phyloP scores from a whole-genome alignment of 2,113 vertebrate species.

The Ctenodactylus gundi region DNA sequence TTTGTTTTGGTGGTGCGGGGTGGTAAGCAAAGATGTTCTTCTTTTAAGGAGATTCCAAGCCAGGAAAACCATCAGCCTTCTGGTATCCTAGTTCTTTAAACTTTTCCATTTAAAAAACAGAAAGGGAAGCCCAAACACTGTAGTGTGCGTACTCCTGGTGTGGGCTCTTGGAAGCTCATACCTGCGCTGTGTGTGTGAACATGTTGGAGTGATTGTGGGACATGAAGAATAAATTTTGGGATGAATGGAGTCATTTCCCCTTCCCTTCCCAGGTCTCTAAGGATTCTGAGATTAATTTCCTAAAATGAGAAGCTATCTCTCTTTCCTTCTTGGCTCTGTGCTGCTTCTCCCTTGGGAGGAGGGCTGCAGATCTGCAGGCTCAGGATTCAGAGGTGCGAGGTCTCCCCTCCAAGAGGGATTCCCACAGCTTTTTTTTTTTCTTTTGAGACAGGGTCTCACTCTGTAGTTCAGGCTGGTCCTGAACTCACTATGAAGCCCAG shows the following conservation, averaged over 20 bases:
- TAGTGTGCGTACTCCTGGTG: too few species aligned
- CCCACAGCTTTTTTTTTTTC: neutral
- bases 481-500: too few species aligned
- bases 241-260: neutral
- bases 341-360: neutral
- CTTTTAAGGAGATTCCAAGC: constrained; percentile 60
- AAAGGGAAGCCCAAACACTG: neutral
- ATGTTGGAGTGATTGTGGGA: neutral
- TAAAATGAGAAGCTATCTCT: neutral
- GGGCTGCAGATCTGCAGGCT: neutral
- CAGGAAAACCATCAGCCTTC: constrained; percentile 70
- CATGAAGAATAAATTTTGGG: neutral
- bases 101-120: constrained; percentile 51
- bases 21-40: constrained; percentile 28
- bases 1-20: constrained; percentile 53
- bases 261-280: neutral
- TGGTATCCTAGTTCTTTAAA: constrained; percentile 59
- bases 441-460: too few species aligned
- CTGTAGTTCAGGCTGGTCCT: too few species aligned
- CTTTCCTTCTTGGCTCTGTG: neutral
- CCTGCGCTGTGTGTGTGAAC: neutral
- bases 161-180: neutral
- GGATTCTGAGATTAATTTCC: neutral
- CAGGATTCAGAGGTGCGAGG: neutral
- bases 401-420: neutral